Conservation (phyloP, 2,113 vertebrate genomes). For the Pipra filicauda region DNA sequence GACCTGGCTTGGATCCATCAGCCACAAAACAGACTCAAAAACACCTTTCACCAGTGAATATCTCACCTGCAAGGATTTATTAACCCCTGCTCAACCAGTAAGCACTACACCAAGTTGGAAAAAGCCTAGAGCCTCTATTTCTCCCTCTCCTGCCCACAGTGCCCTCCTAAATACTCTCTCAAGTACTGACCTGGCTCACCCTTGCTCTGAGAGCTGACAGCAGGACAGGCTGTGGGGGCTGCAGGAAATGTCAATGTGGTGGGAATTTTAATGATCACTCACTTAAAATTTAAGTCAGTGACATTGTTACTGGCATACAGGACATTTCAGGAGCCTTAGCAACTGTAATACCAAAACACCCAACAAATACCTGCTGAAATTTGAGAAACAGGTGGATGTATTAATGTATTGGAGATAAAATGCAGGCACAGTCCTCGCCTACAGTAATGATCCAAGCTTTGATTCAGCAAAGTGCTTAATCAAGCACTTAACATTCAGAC, state of each 20-base stretch:
- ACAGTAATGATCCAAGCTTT: background rate
- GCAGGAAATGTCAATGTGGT: rapidly evolving
- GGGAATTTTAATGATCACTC: background rate
- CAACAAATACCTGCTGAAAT: background rate
- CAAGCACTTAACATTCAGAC: background rate
- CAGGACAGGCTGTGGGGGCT: background rate
- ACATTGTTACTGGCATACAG: background rate
- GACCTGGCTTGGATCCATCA: background rate
- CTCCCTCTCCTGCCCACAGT: background rate
- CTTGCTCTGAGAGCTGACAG: background rate
- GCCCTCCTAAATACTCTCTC: too few species aligned
- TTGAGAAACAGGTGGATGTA: background rate
- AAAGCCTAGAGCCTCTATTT: background rate
- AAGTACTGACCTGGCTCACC: background rate
- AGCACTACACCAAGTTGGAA: background rate
- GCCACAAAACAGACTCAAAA: background rate
- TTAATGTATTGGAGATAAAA: background rate
- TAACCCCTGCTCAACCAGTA: too few species aligned
- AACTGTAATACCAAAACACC: background rate
- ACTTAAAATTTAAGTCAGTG: background rate
- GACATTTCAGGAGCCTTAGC: background rate
- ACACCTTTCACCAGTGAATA: background rate
- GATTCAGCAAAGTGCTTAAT: conserved; percentile 6
- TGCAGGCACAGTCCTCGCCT: background rate
- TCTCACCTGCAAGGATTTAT: background rate